These are phyloP conservation scores for Scortum barcoo DNA, from an alignment of 2,113 vertebrate genomes.

Conservation along the genomic window DNA sequence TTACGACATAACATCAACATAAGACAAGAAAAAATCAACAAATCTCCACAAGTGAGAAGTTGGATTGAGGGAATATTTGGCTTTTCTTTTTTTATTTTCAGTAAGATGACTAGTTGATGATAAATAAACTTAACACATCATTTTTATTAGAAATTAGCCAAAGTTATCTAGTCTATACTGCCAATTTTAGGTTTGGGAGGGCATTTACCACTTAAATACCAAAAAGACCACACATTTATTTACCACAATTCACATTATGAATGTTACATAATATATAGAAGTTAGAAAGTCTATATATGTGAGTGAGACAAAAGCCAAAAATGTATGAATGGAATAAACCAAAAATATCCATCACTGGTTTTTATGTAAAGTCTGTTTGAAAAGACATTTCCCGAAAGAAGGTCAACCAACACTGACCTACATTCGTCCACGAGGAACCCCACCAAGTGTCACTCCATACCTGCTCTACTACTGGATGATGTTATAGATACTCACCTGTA, in stretches of 20 bases:
- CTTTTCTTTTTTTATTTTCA: not conserved
- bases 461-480: constrained; percentile 37
- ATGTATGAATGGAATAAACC: not conserved
- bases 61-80: not conserved
- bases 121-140: not conserved
- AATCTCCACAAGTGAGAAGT: too few species aligned
- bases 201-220: not conserved
- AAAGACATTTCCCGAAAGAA: not conserved
- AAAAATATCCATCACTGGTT: not conserved
- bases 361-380: not conserved
- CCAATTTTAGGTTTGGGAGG: not conserved
- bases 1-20: too few species aligned
- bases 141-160: not conserved
- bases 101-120: not conserved
- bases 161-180: not conserved
- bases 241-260: not conserved
- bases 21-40: not conserved
- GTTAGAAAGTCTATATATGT: too few species aligned
- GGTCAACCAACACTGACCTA: constrained; percentile 14
- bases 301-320: not conserved
- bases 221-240: not conserved
- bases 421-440: not conserved
- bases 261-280: not conserved
- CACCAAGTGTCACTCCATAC: constrained; percentile 31
- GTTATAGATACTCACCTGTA: constrained; percentile 50